Evolutionary conservation across 2,888 invertebrate species (phyloP), one percentile per base, ranked within the genome.

Genomic region (Parasteatoda lunata): DNA sequence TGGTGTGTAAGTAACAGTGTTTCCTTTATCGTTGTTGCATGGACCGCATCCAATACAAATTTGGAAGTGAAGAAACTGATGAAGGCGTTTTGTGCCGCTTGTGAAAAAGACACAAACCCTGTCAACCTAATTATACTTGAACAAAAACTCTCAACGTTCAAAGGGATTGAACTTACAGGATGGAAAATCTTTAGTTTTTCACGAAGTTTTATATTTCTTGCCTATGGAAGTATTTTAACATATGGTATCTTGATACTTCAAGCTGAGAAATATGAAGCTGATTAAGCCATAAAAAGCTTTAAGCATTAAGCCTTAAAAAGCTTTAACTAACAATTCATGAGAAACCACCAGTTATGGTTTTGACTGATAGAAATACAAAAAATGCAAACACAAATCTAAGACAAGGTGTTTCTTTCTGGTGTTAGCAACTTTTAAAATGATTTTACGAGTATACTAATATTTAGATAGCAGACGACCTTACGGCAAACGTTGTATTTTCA

Each of bases 241-340:
- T 84, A 78, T 13, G 84, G 84, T 47, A 47, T 84, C 5, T 68
- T 84, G n/a, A 54, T 84, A 30, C 68, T 84, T 9, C 84, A 84
- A 52, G 54, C 84, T 4, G 13, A 80, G 30, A 30, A 30, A 30
- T 30, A 30, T 30, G 30, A 30, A 30, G 30, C 30, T 30, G 30
- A 30, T 30, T 30, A 30, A 30, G 30, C 30, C 30, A 1, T 30
- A 30, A 30, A 30, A 30, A 30, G 30, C 2, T 30, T 30, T 30
- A 0, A 30, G n/a, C n/a, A n/a, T n/a, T n/a, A n/a, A n/a, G 30
- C 30, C 30, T 30, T 30, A 30, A 30, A 30, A 30, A 30, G 30
- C 2, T 30, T 30, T 30, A 0, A 30, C 30, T 30, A 30, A 30
- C 30, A 30, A 30, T 30, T 2, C 30, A 30, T 2, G 30, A 30